Base-by-base conservation (phyloP, 1,140 invertebrate species). In the Rhysida immarginata region DNA sequence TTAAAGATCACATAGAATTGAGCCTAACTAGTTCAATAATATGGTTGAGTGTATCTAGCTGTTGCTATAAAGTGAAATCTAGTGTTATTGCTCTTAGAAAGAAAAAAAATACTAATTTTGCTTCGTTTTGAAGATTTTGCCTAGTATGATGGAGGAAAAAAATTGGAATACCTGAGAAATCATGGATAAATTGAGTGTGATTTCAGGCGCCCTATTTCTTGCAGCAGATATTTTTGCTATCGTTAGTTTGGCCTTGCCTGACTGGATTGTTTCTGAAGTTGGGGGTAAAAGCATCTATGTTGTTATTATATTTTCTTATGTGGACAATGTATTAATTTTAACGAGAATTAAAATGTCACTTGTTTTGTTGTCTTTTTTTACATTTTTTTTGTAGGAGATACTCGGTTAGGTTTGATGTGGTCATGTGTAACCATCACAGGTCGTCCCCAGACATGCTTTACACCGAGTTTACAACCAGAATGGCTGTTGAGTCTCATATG, bases 191-290 rank as follows among this genome's bases (percentile, higher is more conserved):
- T 73, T 95, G 62, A 93, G 88, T 13, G 74, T 91, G 58, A 92
- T 94, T 63, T 94, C 91, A 14, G 87, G 87, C 2, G 86, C 87
- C 20, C 71, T 96, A 42, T 96, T 96, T 70, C 77, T 93, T 68
- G 81, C 87, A 26, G 91, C 91, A 35, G 89, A 95, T 77, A 77
- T 94, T 43, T 94, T 94, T 77, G 91, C 91, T 23, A 86, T 95
- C 58, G 80, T 91, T 0, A 93, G 90, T 71, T 76, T 96, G 59
- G 84, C 88, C 3, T 85, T 94, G 80, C 90, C 92, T 41, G 88
- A 94, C 70, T 96, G 92, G 92, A 94, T 96, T 64, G 87, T 93
- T 29, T 91, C 90, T 2, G 87, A 93, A 71, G 85, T 92, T 62
- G 90, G 89, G 71, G 85, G 87, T 86, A 76, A 69, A 61, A 42